Evolutionary conservation across 2,797 vertebrate species (phyloP), one percentile per base, ranked within the genome.

Genomic region (Neostethus bicornis): DNA sequence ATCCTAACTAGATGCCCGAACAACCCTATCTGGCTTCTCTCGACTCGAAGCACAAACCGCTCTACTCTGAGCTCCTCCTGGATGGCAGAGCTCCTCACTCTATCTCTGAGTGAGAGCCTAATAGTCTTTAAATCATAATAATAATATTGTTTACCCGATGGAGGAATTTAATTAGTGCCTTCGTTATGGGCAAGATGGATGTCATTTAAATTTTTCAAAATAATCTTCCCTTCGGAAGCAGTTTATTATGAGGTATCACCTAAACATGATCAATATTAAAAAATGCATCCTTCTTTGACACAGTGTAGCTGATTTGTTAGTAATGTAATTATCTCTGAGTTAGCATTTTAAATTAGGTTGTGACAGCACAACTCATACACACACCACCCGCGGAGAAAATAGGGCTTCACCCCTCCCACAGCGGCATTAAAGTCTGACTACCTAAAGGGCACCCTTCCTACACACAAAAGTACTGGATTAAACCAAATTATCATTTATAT

Each of bases 281-380:
- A 14, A 37, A 34, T 13, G 24, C 7, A 8, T 20, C 5, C 14
- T 31, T 32, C 44, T n/a, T 9, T 34, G 17, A 41, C 16, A 28
- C 16, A 29, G 20, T 19, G 16, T n/a, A 42, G 16, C 12, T 14
- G 2, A 43, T 31, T n/a, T n/a, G 20, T 11, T 14, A 53, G 28
- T 21, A 53, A 54, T 44, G 26, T 44, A 54, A 54, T 44, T 43
- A 43, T 14, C 9, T 34, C 20, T 23, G 26, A n/a, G 12, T 21
- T 20, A 8, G 25, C 51, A 24, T 50, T 50, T 23, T 14, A 34
- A 4, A n/a, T 23, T 51, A 6, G 7, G 34, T 37, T n/a, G 10
- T 12, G 23, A 26, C 13, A 24, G 12, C 2, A 14, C 17, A 37
- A 17, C n/a, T 16, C 16, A 25, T 25, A 51, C 14, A 5, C 3